phyloP scores from a whole-genome alignment of 2,797 vertebrate genomes.

The Knipowitschia caucasica region DNA sequence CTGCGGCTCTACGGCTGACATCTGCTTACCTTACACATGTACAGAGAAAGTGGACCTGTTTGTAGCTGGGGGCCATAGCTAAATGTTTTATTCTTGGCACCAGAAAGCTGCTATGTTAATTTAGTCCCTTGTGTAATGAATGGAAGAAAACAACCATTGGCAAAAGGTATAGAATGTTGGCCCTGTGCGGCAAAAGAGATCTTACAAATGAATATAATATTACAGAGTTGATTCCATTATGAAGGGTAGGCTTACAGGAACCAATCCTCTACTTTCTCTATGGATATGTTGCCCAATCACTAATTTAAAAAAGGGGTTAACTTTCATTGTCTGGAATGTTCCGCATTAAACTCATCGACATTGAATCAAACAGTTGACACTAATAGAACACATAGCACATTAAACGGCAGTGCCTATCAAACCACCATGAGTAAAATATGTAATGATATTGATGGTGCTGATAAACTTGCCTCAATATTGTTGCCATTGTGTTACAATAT shows the following conservation, averaged over 20 bases:
- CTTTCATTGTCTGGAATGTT: no score
- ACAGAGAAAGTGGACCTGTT: slow-evolving; percentile 31
- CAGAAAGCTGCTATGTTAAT: not conserved
- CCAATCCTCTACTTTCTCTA: no score
- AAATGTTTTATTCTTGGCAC: slow-evolving; percentile 20
- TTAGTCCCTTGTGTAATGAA: not conserved
- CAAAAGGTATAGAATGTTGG: not conserved
- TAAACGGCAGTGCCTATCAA: no score
- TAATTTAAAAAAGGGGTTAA: no score
- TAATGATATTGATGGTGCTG: no score
- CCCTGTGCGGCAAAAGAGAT: not conserved
- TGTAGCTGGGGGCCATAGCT: slow-evolving; percentile 33
- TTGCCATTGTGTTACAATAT: no score
- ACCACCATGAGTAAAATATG: no score
- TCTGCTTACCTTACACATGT: slow-evolving; percentile 39
- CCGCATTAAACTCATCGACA: no score
- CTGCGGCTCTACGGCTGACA: slow-evolving; percentile 46
- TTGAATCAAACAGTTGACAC: no score
- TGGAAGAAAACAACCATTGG: not conserved
- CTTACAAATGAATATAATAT: not conserved
- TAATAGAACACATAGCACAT: no score
- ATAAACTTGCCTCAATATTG: no score
- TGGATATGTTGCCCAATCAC: no score
- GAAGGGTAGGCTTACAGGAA: not conserved
- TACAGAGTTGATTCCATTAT: not conserved